Conservation (phyloP, 2,113 vertebrate species). For the Butorides virescens region DNA sequence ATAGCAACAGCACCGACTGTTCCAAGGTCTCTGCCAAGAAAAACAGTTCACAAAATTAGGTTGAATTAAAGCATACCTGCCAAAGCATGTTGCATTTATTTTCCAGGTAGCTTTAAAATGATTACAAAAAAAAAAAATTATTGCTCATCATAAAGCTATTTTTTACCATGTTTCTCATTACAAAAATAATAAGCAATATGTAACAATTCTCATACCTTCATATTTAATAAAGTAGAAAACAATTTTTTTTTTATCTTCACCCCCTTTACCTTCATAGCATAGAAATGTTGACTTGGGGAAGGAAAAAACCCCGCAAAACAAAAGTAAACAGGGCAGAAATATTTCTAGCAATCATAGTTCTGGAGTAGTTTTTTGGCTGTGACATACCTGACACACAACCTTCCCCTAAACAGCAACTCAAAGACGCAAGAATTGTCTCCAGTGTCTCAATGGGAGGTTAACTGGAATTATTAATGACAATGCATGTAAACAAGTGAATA, state of each 20-base stretch:
- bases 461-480: conserved; percentile 9
- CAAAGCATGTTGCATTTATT: conserved; percentile 15
- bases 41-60: conserved; percentile 56
- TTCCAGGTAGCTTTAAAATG: conserved; percentile 12
- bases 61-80: conserved; percentile 32
- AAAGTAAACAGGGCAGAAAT: background rate
- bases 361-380: background rate
- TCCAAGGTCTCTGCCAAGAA: conserved; percentile 81
- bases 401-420: background rate
- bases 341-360: background rate
- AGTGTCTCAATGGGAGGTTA: background rate
- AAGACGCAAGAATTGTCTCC: background rate
- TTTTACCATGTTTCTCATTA: background rate
- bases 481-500: background rate
- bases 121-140: background rate
- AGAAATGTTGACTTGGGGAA: background rate
- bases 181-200: background rate
- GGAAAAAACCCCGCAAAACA: background rate
- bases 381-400: background rate
- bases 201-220: background rate
- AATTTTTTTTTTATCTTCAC: background rate
- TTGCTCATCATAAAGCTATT: background rate
- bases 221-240: background rate
- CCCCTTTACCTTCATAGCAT: background rate
- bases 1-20: conserved; percentile 84